Conservation (phyloP, 2,888 invertebrate genomes). For the Drosophila hamatofila region DNA sequence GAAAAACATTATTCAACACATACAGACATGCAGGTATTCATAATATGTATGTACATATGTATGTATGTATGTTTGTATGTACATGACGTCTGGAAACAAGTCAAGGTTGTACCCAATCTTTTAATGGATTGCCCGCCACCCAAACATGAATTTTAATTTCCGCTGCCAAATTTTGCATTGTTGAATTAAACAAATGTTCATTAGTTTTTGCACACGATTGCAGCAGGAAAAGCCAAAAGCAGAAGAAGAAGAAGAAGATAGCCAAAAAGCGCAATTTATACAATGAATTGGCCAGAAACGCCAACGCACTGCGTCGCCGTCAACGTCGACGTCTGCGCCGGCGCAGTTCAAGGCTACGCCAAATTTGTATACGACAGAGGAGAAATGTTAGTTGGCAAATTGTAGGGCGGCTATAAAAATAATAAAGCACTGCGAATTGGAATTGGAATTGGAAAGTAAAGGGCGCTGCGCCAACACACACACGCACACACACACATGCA, state of each 20-base stretch:
- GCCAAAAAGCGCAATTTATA: slow-evolving; percentile 1
- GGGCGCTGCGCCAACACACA: slow-evolving; percentile 26
- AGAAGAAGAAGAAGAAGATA: not conserved
- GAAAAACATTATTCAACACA: not conserved
- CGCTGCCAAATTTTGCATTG: slow-evolving; percentile 42
- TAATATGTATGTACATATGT: not conserved
- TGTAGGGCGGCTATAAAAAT: slow-evolving; percentile 37
- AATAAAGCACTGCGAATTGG: slow-evolving; percentile 49
- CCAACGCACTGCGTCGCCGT: slow-evolving; percentile 46
- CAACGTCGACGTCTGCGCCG: slow-evolving; percentile 24
- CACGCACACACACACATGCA: not conserved
- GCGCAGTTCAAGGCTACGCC: slow-evolving; percentile 58
- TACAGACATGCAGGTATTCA: not conserved
- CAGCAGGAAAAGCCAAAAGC: slow-evolving; percentile 47
- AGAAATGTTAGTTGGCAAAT: slow-evolving; percentile 49
- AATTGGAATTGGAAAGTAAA: slow-evolving; percentile 69
- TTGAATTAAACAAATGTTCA: slow-evolving; percentile 11
- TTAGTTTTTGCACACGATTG: slow-evolving; percentile 24
- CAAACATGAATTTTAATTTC: slow-evolving; percentile 34
- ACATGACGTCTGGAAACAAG: slow-evolving; percentile 9
- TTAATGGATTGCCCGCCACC: not conserved
- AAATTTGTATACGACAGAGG: slow-evolving; percentile 14
- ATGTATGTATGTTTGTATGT: not conserved
- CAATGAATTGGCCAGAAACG: slow-evolving; percentile 27
- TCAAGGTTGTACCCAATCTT: slow-evolving; percentile 32